These are phyloP conservation scores for Branchipolynoe longqiensis DNA, from an alignment of 2,888 invertebrate genomes.

Conservation along the genomic window DNA sequence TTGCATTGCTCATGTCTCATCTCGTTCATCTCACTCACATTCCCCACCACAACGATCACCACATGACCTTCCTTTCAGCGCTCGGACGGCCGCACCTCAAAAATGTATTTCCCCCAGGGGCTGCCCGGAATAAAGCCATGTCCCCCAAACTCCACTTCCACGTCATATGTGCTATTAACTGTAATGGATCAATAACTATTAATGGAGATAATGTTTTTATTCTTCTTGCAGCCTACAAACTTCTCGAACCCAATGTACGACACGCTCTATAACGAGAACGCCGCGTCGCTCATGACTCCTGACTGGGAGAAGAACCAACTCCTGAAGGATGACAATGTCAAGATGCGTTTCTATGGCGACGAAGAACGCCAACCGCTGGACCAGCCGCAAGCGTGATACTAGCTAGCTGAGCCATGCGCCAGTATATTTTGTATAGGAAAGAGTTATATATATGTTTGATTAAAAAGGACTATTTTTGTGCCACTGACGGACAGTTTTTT, in stretches of 20 bases:
- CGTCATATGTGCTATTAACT: too few relatives aligned
- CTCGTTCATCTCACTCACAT: too few relatives aligned
- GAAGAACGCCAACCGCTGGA: slow-evolving; percentile 55
- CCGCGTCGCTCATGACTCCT: slow-evolving; percentile 17
- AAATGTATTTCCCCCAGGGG: too few relatives aligned
- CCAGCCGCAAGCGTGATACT: slow-evolving; percentile 20
- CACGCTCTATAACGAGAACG: slow-evolving; percentile 84
- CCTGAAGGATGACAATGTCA: slow-evolving; percentile 44
- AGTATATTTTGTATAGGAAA: slow-evolving; percentile 39
- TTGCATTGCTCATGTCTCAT: too few relatives aligned
- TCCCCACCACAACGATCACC: too few relatives aligned
- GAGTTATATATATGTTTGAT: slow-evolving; percentile 21
- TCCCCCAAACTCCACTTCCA: too few relatives aligned
- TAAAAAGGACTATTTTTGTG: slow-evolving; percentile 41
- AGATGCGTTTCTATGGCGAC: slow-evolving; percentile 40
- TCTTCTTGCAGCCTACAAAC: slow-evolving; percentile 85
- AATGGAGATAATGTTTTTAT: too few relatives aligned
- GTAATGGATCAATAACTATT: too few relatives aligned
- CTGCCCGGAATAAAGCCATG: too few relatives aligned
- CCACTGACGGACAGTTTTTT: not conserved
- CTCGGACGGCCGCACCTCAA: too few relatives aligned
- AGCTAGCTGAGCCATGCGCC: not conserved
- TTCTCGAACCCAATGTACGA: slow-evolving; percentile 99
- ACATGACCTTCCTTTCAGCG: too few relatives aligned
- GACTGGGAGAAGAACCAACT: slow-evolving; percentile 61